phyloP scores from a whole-genome alignment of 2,888 invertebrate species.

The Nineta flava region DNA sequence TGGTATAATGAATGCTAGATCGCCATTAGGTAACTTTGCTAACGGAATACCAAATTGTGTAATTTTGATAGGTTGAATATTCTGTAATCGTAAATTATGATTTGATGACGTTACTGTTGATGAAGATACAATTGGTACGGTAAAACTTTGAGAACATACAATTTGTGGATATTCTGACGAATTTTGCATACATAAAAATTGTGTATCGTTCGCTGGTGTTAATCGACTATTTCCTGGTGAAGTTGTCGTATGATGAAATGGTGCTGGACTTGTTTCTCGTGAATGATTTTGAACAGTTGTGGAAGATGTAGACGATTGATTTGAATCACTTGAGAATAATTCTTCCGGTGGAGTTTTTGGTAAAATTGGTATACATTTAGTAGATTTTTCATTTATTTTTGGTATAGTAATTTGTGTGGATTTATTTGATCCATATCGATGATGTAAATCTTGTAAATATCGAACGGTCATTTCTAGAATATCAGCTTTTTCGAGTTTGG shows the following conservation, averaged over 20 bases:
- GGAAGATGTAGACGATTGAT: not conserved
- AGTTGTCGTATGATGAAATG: not conserved
- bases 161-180: not conserved
- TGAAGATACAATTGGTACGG: not conserved
- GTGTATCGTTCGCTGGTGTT: not conserved
- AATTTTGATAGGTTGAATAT: constrained; percentile 3
- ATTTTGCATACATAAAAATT: not conserved
- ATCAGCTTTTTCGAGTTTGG: constrained; percentile 48
- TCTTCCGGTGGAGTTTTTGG: not conserved
- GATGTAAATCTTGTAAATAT: constrained; percentile 35
- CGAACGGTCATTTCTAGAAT: constrained; percentile 45
- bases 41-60: constrained; percentile 21
- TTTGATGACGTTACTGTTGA: not conserved
- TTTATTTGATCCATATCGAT: not conserved
- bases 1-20: constrained; percentile 27
- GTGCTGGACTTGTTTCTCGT: constrained; percentile 1
- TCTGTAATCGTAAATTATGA: constrained; percentile 17
- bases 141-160: not conserved
- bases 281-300: not conserved
- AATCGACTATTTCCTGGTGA: not conserved
- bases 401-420: not conserved
- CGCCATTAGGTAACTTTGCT: constrained; percentile 25
- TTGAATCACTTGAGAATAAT: constrained; percentile 3
- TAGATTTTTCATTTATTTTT: constrained; percentile 1
- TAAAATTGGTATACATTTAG: constrained; percentile 5